Evolutionary conservation across 2,113 vertebrate species (phyloP).

Genomic region (Petaurus breviceps): DNA sequence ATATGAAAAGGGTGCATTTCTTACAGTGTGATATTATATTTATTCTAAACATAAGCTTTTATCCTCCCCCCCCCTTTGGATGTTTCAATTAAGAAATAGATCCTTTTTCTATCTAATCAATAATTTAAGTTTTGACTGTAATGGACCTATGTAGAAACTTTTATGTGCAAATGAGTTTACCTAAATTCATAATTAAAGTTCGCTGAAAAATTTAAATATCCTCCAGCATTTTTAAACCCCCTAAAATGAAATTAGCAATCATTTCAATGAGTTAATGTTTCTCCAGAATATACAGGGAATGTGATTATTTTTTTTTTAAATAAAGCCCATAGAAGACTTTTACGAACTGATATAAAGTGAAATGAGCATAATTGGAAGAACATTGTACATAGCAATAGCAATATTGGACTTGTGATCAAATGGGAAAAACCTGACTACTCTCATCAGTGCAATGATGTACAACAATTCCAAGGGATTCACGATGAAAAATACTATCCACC

Average conservation of each 20-base stretch:
- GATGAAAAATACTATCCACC: background rate
- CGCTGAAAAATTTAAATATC: slow-evolving; percentile 49
- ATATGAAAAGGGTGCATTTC: slow-evolving; percentile 27
- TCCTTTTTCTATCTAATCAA: background rate
- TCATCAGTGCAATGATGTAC: background rate
- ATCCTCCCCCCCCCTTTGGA: slow-evolving; percentile 9
- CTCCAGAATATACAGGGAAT: slow-evolving; percentile 31
- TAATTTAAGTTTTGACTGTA: slow-evolving; percentile 52
- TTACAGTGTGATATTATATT: background rate
- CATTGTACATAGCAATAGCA: background rate
- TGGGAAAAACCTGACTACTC: background rate
- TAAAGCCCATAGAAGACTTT: background rate
- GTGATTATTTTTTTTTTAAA: too few species aligned
- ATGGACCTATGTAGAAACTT: slow-evolving; percentile 24
- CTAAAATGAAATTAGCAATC: slow-evolving; percentile 51
- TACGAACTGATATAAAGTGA: background rate
- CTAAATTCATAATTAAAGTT: slow-evolving; percentile 53
- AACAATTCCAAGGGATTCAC: background rate
- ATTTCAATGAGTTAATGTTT: slow-evolving; percentile 37
- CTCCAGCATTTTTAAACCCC: slow-evolving; percentile 28
- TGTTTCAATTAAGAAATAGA: slow-evolving; percentile 1
- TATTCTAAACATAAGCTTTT: background rate
- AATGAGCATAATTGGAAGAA: background rate
- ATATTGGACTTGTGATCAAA: background rate
- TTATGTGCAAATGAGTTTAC: slow-evolving; percentile 34